These are phyloP conservation scores for Cheilosia variabilis DNA, from an alignment of 2,888 invertebrate species.

Conservation along the genomic window DNA sequence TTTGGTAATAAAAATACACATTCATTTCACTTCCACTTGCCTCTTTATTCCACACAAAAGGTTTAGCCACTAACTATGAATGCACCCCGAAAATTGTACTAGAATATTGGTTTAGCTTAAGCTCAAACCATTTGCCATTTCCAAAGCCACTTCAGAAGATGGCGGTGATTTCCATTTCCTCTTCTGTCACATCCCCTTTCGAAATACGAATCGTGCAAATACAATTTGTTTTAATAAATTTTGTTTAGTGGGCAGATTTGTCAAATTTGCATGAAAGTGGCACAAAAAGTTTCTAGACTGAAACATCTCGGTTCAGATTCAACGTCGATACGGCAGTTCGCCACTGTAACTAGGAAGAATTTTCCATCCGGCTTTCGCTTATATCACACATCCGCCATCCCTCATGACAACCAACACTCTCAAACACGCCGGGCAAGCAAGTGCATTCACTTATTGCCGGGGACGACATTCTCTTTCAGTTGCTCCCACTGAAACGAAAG, in stretches of 20 bases:
- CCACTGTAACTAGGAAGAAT: slow-evolving; percentile 55
- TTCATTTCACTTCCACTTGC: too few relatives aligned
- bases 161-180: not conserved
- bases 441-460: slow-evolving; percentile 69
- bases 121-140: not conserved
- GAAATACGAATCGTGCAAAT: not conserved
- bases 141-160: not conserved
- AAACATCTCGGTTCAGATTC: not conserved
- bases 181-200: not conserved
- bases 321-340: slow-evolving; percentile 1
- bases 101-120: not conserved
- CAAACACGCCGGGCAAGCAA: slow-evolving; percentile 57
- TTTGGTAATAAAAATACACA: too few relatives aligned
- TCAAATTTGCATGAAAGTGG: too few relatives aligned
- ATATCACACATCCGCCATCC: slow-evolving; percentile 50
- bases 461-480: slow-evolving; percentile 68
- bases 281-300: too few relatives aligned
- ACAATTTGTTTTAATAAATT: too few relatives aligned
- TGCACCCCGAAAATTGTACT: not conserved
- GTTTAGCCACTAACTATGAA: too few relatives aligned
- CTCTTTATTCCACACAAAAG: too few relatives aligned
- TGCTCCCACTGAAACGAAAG: slow-evolving; percentile 68
- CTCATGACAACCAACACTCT: slow-evolving; percentile 29
- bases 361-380: slow-evolving; percentile 54
- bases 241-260: too few relatives aligned